Conservation (phyloP, 2,888 invertebrate species). For the Tethea ocularis region DNA sequence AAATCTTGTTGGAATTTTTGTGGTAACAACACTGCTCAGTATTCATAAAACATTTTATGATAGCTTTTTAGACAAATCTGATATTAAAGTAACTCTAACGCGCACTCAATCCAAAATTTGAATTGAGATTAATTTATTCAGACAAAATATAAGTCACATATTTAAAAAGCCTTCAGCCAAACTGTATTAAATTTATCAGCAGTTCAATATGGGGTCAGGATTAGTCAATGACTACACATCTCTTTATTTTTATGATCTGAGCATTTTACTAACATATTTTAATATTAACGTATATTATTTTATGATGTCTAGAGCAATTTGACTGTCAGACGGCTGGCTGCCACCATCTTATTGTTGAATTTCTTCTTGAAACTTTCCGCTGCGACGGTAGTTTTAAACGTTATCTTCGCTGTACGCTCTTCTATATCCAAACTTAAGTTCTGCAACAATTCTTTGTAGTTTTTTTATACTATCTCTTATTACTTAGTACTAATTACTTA, state of each 20-base stretch:
- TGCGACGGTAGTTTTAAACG: slow-evolving; percentile 64
- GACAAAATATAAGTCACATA: no score
- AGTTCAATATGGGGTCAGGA: no score
- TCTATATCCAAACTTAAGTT: slow-evolving; percentile 72
- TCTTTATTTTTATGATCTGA: background rate
- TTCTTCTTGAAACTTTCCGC: slow-evolving; percentile 74
- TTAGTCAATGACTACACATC: background rate
- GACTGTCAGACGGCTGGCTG: slow-evolving; percentile 73
- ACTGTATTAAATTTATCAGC: no score
- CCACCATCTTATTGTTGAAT: slow-evolving; percentile 79
- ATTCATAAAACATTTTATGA: no score
- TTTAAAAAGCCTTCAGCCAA: no score
- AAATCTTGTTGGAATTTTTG: no score
- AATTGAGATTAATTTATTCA: no score
- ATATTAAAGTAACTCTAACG: no score
- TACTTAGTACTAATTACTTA: background rate
- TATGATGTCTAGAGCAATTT: slow-evolving; percentile 35
- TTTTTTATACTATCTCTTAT: slow-evolving; percentile 3
- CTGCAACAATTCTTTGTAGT: slow-evolving; percentile 65
- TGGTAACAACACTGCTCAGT: no score
- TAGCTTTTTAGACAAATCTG: no score
- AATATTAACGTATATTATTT: background rate
- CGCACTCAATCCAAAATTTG: no score
- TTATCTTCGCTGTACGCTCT: slow-evolving; percentile 69
- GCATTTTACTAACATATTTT: background rate